Base-by-base conservation (phyloP, 92 coral and sea anemone species). In the Zoanthus sansibaricus region DNA sequence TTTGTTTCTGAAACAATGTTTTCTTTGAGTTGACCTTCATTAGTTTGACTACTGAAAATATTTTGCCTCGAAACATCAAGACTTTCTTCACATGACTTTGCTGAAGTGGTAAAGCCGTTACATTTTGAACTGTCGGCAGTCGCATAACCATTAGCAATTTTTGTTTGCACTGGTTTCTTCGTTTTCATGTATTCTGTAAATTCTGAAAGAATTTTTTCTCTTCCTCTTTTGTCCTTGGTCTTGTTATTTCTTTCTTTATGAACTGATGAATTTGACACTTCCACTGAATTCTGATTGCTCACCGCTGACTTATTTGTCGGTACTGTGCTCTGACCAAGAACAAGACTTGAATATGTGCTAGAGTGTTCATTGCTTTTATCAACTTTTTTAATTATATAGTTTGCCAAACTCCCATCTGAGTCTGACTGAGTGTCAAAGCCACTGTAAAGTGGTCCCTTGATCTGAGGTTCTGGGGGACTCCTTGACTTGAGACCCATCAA, bases 401-500 rank as follows among this genome's bases (percentile, higher is more conserved):
- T 88, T 64, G 77, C 62, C 80, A 77, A 72, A 61, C 94, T 92
- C 25, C 90, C 86, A 87, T 95, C 97, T 9, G 97, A 94, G 77
- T 92, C 97, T 61, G 94, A 94, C 77, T 82, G 72, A 18, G 87
- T 94, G 45, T 94, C 95, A 87, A 95, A 97, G 6, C 98, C 98
- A 79, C 80, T 93, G 85, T 97, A 95, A 56, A 97, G 87, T 20
- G 95, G 90, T 5, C 99, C 99, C 58, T 89, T 83, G 9, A 97
- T 97, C 86, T 97, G 99, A 11, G 98, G 99, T 72, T 78, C 92
- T 5, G 99, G 94, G 18, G 92, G 75, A 7, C 72, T 58, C 16
- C 80, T 25, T 1, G 88, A 5, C 59, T 91, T 66, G 16, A 51
- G 17, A 15, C 73, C 12, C 44, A 61, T 69, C 10, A 61, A 30